phyloP scores from a whole-genome alignment of 2,797 vertebrate genomes.

The Dendrocincla tyrannina region DNA sequence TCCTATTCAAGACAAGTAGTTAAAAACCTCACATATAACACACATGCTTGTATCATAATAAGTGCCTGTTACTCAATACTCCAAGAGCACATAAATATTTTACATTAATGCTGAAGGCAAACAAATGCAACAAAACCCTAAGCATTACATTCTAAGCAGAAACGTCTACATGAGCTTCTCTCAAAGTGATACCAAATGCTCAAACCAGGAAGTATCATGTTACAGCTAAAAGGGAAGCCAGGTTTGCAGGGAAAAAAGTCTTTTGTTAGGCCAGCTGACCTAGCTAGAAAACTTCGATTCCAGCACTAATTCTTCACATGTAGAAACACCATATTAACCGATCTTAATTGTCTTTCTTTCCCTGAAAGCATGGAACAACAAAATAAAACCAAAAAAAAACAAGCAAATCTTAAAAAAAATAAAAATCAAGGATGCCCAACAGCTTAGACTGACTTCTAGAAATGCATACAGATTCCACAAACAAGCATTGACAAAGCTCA shows the following conservation, averaged over 20 bases:
- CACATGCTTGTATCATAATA: neutral
- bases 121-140: neutral
- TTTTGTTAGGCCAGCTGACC: neutral
- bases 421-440: neutral
- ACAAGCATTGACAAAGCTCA: neutral
- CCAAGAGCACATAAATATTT: neutral
- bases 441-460: neutral
- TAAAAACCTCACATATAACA: neutral
- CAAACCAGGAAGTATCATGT: fast-evolving
- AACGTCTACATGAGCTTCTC: neutral
- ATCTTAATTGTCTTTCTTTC: neutral
- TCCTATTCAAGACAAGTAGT: neutral
- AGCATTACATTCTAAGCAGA: neutral
- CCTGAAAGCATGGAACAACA: neutral
- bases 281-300: neutral
- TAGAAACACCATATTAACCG: neutral
- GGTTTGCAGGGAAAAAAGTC: neutral
- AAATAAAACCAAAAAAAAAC: neutral
- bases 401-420: neutral
- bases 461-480: neutral
- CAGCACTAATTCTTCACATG: neutral
- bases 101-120: neutral
- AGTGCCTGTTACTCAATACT: neutral
- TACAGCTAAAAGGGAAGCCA: neutral
- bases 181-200: neutral